Conservation (phyloP, 2,888 invertebrate species). For the Pristionchus fissidentatus region DNA sequence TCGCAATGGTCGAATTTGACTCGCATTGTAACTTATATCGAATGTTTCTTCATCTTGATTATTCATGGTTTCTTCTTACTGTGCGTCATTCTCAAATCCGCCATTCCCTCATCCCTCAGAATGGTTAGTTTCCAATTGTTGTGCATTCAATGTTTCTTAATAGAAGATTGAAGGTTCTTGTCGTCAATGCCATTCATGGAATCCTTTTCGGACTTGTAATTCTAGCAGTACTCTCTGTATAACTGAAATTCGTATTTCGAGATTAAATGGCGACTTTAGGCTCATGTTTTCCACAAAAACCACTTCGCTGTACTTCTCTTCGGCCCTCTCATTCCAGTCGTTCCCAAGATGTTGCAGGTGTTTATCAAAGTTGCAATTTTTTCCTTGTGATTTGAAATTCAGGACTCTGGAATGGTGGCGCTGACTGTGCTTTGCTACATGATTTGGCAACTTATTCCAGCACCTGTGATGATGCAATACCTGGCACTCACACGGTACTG, state of each 20-base stretch:
- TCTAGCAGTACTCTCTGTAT: neutral
- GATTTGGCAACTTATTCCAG: neutral
- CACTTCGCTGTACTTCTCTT: neutral
- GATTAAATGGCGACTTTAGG: neutral
- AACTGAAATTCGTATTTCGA: neutral
- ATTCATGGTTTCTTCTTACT: neutral
- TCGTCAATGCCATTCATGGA: neutral
- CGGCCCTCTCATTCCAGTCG: neutral
- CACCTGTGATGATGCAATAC: neutral
- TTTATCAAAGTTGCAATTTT: neutral
- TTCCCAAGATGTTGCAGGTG: neutral
- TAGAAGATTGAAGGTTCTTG: neutral
- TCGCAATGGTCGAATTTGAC: neutral
- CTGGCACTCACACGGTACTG: neutral
- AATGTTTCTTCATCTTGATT: neutral
- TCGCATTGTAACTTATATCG: slow-evolving; percentile 1
- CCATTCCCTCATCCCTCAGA: neutral
- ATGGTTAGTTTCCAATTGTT: neutral
- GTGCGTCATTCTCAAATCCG: neutral
- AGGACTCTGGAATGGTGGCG: neutral
- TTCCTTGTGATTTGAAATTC: neutral
- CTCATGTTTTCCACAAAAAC: neutral
- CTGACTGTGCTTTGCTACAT: neutral
- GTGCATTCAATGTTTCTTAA: no score
- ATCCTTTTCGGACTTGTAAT: neutral